Base-by-base conservation (phyloP, 2,113 vertebrate genomes). In the Chamaetylas fuelleborni region DNA sequence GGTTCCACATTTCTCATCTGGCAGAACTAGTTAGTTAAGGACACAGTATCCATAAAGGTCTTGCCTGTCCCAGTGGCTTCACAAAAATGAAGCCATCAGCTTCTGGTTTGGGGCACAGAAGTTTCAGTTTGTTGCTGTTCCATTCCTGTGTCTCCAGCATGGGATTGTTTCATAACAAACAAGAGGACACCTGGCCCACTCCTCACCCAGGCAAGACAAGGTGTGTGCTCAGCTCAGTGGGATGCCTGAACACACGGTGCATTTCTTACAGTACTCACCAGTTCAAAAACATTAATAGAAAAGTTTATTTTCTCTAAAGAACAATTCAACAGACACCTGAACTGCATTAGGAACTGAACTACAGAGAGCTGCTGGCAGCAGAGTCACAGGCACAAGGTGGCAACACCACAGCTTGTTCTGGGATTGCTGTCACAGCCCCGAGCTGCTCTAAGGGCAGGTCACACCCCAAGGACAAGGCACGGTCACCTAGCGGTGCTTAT, bases 241-340 rank as follows among this genome's bases (percentile, higher is more conserved):
- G 45, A 19, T 11, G 19, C 81, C 61, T 2, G 1, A 7, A 50
- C 26, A 13, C 0, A 4, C 3, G 0, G 24, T 13, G 16, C 15
- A 1, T 48, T 76, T n/a, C 77, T 79, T 16, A 88, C 33, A 83
- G 58, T 71, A 53, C 25, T 65, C 77, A 70, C 23, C 56, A 11
- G 18, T 22, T 91, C 36, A 78, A 58, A 80, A 92, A 8, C 3
- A 69, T 2, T 6, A 50, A 86, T 9, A 61, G 20, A 71, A 48
- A 84, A 34, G 15, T 95, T 95, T 96, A 95, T 95, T 96, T 94
- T 40, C 77, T 79, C 70, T 48, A 14, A 84, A 43, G 22, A 93
- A 83, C 83, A 71, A 47, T 9, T 73, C 38, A 34, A 29, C 38
- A 18, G 1, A 2, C 34, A 48, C 33, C 36, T 42, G 22, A 71